These are phyloP conservation scores for Pterocles orientalis DNA, from an alignment of 2,113 vertebrate genomes.

Conservation along the genomic window DNA sequence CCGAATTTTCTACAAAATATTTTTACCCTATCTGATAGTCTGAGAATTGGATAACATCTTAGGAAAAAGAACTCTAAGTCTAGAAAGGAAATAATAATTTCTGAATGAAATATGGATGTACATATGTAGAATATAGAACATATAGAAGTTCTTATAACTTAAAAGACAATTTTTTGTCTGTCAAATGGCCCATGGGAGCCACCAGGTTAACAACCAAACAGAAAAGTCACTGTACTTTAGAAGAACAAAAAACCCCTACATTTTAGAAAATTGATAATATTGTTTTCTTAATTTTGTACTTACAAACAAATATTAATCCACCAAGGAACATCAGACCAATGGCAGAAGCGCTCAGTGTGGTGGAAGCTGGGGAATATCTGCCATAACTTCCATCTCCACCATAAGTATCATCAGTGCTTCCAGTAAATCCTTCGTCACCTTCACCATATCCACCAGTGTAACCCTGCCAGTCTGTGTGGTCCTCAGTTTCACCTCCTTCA, in stretches of 20 bases:
- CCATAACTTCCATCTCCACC: accelerated
- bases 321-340: constrained; percentile 77
- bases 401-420: accelerated
- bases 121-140: not conserved
- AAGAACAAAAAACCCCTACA: not conserved
- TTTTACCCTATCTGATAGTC: not conserved
- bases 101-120: not conserved
- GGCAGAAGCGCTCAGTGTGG: constrained; percentile 70
- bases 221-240: not conserved
- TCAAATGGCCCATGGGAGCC: not conserved
- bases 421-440: accelerated
- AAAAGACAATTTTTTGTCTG: not conserved
- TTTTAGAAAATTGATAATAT: not conserved
- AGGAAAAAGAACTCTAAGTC: not conserved
- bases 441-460: not conserved
- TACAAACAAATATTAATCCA: constrained; percentile 79
- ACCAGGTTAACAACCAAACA: not conserved
- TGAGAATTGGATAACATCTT: not conserved
- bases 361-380: accelerated
- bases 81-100: not conserved
- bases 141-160: not conserved
- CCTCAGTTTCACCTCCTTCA: not conserved
- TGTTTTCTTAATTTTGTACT: constrained; percentile 56
- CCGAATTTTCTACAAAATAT: not conserved
- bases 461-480: not conserved